Percentiles rank a stretch among this genome's conserved stretches.
Conservation (phyloP, 2,113 vertebrate genomes). For the Crocuta crocuta region DNA sequence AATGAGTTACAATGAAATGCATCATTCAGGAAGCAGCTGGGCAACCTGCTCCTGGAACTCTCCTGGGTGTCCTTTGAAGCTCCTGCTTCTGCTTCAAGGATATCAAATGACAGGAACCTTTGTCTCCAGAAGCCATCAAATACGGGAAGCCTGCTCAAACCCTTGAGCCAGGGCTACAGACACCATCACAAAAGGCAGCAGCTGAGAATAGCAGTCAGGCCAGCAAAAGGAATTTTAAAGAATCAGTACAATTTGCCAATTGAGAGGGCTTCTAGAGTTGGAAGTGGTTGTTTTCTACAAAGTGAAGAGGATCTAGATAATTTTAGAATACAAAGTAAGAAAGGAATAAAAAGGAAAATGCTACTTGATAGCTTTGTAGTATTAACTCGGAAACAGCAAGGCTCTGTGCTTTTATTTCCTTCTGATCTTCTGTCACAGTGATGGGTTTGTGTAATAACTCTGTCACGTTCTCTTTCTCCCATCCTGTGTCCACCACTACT, state of each 20-base stretch:
- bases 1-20: slow-evolving; percentile 48
- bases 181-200: not conserved
- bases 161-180: not conserved
- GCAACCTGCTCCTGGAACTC: not conserved
- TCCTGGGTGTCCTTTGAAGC: slow-evolving; percentile 67
- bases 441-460: slow-evolving; percentile 38
- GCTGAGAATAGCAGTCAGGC: slow-evolving; percentile 13
- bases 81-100: slow-evolving; percentile 56
- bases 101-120: slow-evolving; percentile 47
- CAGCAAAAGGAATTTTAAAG: slow-evolving; percentile 26
- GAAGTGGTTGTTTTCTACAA: slow-evolving; percentile 13
- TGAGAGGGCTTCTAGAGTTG: slow-evolving; percentile 22
- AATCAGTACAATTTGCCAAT: slow-evolving; percentile 32
- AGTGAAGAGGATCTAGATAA: slow-evolving; percentile 22
- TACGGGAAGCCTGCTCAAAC: not conserved
- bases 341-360: not conserved
- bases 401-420: not conserved
- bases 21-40: slow-evolving; percentile 65
- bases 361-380: slow-evolving; percentile 36
- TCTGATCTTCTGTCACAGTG: slow-evolving; percentile 23
- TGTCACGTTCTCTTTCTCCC: slow-evolving; percentile 63
- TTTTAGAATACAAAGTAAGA: slow-evolving; percentile 46
- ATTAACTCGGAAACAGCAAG: slow-evolving; percentile 62
- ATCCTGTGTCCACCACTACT: slow-evolving; percentile 56
- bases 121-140: slow-evolving; percentile 8